Percentiles rank a stretch among this genome's conserved stretches.
phyloP scores from a whole-genome alignment of 2,888 invertebrate genomes.

The Boloria selene region DNA sequence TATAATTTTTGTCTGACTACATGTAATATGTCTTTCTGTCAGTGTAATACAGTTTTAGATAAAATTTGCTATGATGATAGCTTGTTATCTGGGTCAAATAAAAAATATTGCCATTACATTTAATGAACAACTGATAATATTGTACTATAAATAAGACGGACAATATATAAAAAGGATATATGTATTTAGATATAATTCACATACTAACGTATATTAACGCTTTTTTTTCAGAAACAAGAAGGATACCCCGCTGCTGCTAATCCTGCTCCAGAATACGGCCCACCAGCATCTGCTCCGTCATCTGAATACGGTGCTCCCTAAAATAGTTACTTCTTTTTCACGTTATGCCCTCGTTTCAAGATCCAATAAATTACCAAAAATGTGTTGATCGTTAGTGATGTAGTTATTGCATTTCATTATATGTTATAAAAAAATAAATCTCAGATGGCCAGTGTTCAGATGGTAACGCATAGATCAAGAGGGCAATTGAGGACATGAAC shows the following conservation, averaged over 20 bases:
- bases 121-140: too few species aligned
- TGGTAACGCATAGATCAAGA: constrained; percentile 14
- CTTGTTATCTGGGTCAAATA: too few species aligned
- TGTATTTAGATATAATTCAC: too few species aligned
- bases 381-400: constrained; percentile 10
- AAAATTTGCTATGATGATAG: too few species aligned
- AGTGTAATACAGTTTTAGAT: too few species aligned
- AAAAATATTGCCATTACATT: too few species aligned
- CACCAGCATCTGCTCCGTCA: constrained; percentile 77
- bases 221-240: constrained; percentile 79
- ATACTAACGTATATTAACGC: not conserved
- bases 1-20: too few species aligned
- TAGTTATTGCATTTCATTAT: not conserved
- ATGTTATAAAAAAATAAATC: not conserved
- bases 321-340: not conserved
- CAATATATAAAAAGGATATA: too few species aligned
- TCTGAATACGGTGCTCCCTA: constrained; percentile 84
- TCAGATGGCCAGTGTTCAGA: not conserved
- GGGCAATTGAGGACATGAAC: constrained; percentile 44
- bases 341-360: constrained; percentile 1
- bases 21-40: too few species aligned
- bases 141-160: too few species aligned
- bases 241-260: constrained; percentile 78
- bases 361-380: constrained; percentile 22
- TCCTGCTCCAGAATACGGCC: constrained; percentile 70